Percentiles rank a stretch among this genome's conserved stretches.
Evolutionary conservation across 2,888 invertebrate species (phyloP).

Genomic region (Hypsopygia costalis): DNA sequence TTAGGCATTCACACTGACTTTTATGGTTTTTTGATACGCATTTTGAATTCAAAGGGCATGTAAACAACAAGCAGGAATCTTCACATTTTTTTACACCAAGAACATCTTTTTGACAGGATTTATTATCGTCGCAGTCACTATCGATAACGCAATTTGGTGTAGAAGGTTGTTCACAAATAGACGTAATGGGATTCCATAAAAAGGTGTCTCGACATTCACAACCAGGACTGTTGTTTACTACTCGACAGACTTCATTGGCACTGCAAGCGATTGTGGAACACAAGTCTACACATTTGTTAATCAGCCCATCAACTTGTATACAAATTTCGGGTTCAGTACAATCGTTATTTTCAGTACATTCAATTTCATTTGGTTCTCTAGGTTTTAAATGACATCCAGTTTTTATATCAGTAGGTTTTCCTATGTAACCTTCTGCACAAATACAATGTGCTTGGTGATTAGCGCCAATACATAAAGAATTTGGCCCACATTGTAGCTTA

Average conservation of each 20-base stretch:
- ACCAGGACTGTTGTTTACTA: slow-evolving; percentile 85
- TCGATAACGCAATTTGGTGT: slow-evolving; percentile 89
- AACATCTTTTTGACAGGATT: slow-evolving; percentile 90
- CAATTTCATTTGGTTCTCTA: slow-evolving; percentile 77
- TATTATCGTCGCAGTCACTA: slow-evolving; percentile 84
- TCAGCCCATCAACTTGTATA: slow-evolving; percentile 81
- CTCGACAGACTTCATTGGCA: slow-evolving; percentile 88
- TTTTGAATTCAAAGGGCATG: slow-evolving; percentile 91
- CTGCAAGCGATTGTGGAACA: slow-evolving; percentile 91
- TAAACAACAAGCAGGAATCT: slow-evolving; percentile 88
- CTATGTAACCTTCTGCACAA: slow-evolving; percentile 90
- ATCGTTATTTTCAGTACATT: slow-evolving; percentile 85
- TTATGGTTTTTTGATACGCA: slow-evolving; percentile 87
- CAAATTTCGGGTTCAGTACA: slow-evolving; percentile 88
- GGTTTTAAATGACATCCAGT: slow-evolving; percentile 89
- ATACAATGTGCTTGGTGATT: slow-evolving; percentile 93
- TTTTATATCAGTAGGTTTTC: slow-evolving; percentile 90
- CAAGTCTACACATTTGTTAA: slow-evolving; percentile 86
- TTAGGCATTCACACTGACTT: slow-evolving; percentile 90
- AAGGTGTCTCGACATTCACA: slow-evolving; percentile 90
- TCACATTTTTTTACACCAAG: slow-evolving; percentile 92
- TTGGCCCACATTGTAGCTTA: slow-evolving; percentile 94
- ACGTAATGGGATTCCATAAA: slow-evolving; percentile 91
- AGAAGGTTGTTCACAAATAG: slow-evolving; percentile 91
- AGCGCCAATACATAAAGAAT: slow-evolving; percentile 91